phyloP scores from a whole-genome alignment of 2,797 vertebrate species.

The Huso huso region DNA sequence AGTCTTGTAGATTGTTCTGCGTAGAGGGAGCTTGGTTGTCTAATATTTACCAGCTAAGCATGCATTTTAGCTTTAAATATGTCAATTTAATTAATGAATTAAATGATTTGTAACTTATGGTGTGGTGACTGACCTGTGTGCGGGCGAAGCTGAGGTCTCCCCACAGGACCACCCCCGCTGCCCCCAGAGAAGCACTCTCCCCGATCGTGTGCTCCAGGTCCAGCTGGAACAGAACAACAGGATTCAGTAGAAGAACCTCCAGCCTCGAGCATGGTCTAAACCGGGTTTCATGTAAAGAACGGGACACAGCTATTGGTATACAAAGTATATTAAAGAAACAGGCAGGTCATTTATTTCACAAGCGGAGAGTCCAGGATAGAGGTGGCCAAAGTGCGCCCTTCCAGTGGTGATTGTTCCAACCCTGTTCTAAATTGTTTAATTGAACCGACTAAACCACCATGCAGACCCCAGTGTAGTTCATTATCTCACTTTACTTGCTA shows the following conservation, averaged over 20 bases:
- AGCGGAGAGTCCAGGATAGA: too few relatives aligned
- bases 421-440: too few relatives aligned
- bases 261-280: too few relatives aligned
- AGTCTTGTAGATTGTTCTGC: background rate
- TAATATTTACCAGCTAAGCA: background rate
- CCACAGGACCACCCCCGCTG: constrained; percentile 53
- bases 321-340: background rate
- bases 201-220: constrained; percentile 53
- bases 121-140: constrained; percentile 42
- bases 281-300: too few relatives aligned
- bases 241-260: background rate
- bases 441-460: too few relatives aligned
- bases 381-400: too few relatives aligned
- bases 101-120: background rate
- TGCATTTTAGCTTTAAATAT: background rate
- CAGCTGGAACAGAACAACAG: constrained; percentile 30
- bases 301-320: too few relatives aligned
- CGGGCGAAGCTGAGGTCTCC: constrained; percentile 48
- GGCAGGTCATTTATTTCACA: background rate
- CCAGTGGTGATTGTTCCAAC: too few relatives aligned
- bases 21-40: background rate
- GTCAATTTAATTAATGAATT: background rate
- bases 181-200: constrained; percentile 47
- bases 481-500: too few relatives aligned
- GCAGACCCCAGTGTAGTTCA: too few relatives aligned